Evolutionary conservation across 2,888 invertebrate genomes (phyloP).

Genomic region (Lycia hirtaria): DNA sequence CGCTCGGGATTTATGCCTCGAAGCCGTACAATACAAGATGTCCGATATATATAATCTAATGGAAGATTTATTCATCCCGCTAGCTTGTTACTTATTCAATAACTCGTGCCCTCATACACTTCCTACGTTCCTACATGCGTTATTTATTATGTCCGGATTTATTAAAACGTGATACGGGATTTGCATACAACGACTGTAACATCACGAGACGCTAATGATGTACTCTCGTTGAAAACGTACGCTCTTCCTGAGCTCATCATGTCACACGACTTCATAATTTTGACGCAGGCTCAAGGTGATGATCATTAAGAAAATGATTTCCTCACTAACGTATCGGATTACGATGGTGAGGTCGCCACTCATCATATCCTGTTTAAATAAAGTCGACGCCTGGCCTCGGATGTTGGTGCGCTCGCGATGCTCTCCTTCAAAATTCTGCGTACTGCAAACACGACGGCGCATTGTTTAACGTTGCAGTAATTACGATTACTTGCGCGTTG

Average conservation of each 20-base stretch:
- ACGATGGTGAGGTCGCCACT: conserved; percentile 62
- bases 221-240: conserved; percentile 39
- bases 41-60: conserved; percentile 32
- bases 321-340: conserved; percentile 66
- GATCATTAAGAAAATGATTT: conserved; percentile 67
- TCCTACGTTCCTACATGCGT: conserved; percentile 32
- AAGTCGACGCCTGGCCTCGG: conserved; percentile 64
- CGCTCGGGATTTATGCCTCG: conserved; percentile 58
- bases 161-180: conserved; percentile 30
- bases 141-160: conserved; percentile 39
- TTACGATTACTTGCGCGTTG: conserved; percentile 27
- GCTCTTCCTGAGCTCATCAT: conserved; percentile 48
- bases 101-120: conserved; percentile 41
- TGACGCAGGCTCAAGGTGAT: conserved; percentile 56
- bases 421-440: conserved; percentile 63
- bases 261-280: conserved; percentile 56
- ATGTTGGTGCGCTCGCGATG: conserved; percentile 51
- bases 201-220: conserved; percentile 51
- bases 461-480: conserved; percentile 32
- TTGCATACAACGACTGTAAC: conserved; percentile 39
- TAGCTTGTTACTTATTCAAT: conserved; percentile 40
- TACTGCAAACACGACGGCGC: conserved; percentile 20
- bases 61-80: conserved; percentile 36
- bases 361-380: conserved; percentile 65
- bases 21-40: conserved; percentile 18